phyloP scores from a whole-genome alignment of 2,797 vertebrate species.

The Pogonophryne albipinna region DNA sequence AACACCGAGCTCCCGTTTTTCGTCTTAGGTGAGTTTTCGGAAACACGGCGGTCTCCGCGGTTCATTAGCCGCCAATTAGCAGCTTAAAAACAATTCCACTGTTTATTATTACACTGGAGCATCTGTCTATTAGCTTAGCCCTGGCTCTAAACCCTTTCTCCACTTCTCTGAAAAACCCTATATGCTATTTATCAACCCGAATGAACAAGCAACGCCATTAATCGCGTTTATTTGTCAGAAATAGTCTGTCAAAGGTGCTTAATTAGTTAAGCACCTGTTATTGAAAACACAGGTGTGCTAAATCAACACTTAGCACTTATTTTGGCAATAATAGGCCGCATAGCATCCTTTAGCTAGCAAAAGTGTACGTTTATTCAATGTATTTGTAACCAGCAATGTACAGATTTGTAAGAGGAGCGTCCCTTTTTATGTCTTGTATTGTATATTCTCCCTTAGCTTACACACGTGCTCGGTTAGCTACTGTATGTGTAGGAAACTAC shows the following conservation, averaged over 20 bases:
- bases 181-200: no score
- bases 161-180: background rate
- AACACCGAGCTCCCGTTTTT: conserved; percentile 99
- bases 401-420: rapidly evolving
- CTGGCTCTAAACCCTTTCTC: conserved; percentile 37
- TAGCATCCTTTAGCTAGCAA: conserved; percentile 55
- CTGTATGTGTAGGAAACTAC: background rate
- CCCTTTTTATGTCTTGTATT: background rate
- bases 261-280: conserved; percentile 7
- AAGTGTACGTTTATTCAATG: background rate
- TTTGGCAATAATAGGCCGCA: conserved; percentile 41
- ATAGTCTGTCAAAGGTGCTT: background rate
- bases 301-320: conserved; percentile 13
- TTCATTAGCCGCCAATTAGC: conserved; percentile 29
- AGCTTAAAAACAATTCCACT: background rate
- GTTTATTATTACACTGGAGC: conserved; percentile 26
- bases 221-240: background rate
- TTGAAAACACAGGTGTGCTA: conserved; percentile 6
- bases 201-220: background rate
- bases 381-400: background rate
- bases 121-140: conserved; percentile 65
- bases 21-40: conserved; percentile 91
- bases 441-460: background rate
- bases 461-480: conserved; percentile 3
- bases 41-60: background rate